Percentiles rank a stretch among this genome's conserved stretches.
phyloP scores from a whole-genome alignment of 2,888 invertebrate species.

The Schizotus pectinicornis region DNA sequence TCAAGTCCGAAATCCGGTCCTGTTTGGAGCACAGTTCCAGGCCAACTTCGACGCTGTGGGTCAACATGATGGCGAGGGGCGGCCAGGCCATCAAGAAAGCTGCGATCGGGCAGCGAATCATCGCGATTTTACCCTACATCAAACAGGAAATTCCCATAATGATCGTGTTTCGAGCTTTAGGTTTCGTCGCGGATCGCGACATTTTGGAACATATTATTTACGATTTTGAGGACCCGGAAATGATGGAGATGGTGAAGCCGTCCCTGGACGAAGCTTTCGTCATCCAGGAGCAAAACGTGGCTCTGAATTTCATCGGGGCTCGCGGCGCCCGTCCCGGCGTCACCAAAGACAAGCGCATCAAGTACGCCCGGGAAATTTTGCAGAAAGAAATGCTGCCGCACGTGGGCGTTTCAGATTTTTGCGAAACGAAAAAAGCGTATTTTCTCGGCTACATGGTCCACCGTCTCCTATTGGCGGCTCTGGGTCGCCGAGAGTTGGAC shows the following conservation, averaged over 20 bases:
- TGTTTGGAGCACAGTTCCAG: constrained; percentile 91
- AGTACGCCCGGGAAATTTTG: constrained; percentile 98
- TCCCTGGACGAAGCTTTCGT: constrained; percentile 99
- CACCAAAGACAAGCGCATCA: constrained; percentile 97
- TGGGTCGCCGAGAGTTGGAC: constrained; percentile 96
- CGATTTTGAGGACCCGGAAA: constrained; percentile 99
- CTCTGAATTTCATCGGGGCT: constrained; percentile 97
- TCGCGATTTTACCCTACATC: constrained; percentile 97
- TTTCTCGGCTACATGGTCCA: constrained; percentile 99
- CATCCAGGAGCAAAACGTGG: constrained; percentile 98
- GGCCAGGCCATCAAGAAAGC: constrained; percentile 99
- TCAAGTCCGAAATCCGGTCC: constrained; percentile 97
- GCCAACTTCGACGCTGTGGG: constrained; percentile 98
- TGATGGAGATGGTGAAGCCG: constrained; percentile 99
- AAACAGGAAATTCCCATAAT: constrained; percentile 99
- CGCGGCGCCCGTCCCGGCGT: constrained; percentile 98
- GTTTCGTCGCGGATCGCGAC: constrained; percentile 99
- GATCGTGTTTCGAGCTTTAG: constrained; percentile 97
- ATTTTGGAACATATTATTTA: constrained; percentile 99
- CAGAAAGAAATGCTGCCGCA: constrained; percentile 99
- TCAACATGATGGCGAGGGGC: constrained; percentile 99
- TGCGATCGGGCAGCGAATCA: constrained; percentile 97
- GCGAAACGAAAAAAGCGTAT: constrained; percentile 99
- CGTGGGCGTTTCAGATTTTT: constrained; percentile 98
- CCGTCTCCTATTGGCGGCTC: constrained; percentile 87